Evolutionary conservation across 2,888 invertebrate species (phyloP).

Genomic region (Cyaniris semiargus): DNA sequence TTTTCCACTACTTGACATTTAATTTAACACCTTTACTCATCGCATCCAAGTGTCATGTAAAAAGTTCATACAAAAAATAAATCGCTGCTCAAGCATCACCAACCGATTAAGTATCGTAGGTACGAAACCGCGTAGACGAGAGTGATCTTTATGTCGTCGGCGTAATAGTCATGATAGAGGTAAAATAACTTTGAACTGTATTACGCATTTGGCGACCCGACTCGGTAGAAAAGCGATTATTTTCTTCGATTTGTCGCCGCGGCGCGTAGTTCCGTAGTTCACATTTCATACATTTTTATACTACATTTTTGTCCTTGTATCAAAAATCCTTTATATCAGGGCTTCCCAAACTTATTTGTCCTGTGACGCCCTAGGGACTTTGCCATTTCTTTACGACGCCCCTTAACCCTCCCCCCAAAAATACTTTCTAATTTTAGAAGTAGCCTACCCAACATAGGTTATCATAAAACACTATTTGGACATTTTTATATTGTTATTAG

Average conservation of each 20-base stretch:
- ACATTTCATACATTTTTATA: neutral
- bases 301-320: neutral
- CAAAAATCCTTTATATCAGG: too few relatives aligned
- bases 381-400: too few relatives aligned
- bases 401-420: too few relatives aligned
- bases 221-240: slow-evolving; percentile 7
- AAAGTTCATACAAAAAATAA: slow-evolving; percentile 11
- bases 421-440: too few relatives aligned
- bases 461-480: too few relatives aligned
- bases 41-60: neutral
- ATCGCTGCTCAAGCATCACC: neutral
- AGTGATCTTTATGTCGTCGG: neutral
- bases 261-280: neutral
- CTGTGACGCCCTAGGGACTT: too few relatives aligned
- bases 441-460: too few relatives aligned
- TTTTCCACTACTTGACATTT: slow-evolving; percentile 7
- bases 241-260: neutral
- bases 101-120: slow-evolving; percentile 22
- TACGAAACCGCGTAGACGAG: neutral
- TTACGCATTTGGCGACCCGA: slow-evolving; percentile 32
- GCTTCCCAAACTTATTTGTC: too few relatives aligned
- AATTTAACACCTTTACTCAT: slow-evolving; percentile 6
- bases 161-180: neutral
- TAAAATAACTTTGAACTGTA: neutral
- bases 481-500: too few relatives aligned